A percentile compares a stretch with the other conserved stretches of the same genome.
phyloP scores from a whole-genome alignment of 1,140 invertebrate genomes.

The Formica selysi region DNA sequence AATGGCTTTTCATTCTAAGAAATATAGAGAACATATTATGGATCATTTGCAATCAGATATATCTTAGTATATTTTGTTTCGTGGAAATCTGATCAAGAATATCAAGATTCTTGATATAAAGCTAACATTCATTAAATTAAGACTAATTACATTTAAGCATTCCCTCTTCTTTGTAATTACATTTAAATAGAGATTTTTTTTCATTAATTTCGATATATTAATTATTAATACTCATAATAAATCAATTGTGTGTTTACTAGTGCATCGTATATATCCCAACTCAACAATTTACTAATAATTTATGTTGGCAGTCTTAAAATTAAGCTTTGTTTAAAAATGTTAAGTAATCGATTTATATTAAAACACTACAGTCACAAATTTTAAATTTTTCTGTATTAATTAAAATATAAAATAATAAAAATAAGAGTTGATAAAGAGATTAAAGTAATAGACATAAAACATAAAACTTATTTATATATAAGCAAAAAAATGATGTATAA shows the following conservation, averaged over 20 bases:
- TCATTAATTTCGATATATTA: constrained; percentile 25
- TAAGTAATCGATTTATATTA: neutral
- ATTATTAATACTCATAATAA: constrained; percentile 3
- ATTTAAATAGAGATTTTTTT: constrained; percentile 2
- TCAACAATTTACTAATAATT: neutral
- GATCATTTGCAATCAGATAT: neutral
- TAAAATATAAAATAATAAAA: neutral
- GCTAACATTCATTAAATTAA: constrained; percentile 2
- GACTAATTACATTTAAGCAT: neutral
- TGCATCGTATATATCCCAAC: neutral
- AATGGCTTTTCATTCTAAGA: neutral
- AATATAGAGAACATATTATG: neutral
- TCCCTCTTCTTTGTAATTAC: constrained; percentile 5
- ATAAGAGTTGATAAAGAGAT: too few species aligned
- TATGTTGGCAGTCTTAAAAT: neutral
- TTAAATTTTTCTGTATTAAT: neutral
- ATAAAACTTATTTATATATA: too few species aligned
- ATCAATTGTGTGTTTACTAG: too few species aligned
- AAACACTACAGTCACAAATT: neutral
- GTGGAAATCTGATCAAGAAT: constrained; percentile 1
- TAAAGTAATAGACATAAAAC: too few species aligned
- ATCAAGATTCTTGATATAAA: neutral
- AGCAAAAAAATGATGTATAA: neutral
- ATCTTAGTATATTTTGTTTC: neutral
- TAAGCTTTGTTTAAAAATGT: neutral